Percentiles rank a stretch among this genome's conserved stretches.
phyloP scores from a whole-genome alignment of 1,140 invertebrate genomes.

The Macrocentrus cingulum region DNA sequence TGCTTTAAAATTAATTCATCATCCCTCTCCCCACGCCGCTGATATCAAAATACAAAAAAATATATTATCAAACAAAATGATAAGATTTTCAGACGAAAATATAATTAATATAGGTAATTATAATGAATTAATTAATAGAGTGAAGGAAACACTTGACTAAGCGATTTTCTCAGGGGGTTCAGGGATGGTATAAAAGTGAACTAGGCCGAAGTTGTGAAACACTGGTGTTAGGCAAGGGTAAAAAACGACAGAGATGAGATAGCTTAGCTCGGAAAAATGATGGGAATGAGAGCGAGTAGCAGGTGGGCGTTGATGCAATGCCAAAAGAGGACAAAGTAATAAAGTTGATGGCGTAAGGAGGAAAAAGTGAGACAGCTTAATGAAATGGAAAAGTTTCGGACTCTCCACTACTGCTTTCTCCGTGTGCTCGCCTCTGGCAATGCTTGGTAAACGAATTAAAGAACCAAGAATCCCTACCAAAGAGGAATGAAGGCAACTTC shows the following conservation, averaged over 20 bases:
- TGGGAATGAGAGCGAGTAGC: not conserved
- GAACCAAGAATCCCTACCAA: slow-evolving; percentile 39
- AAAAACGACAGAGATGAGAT: slow-evolving; percentile 9
- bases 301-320: slow-evolving; percentile 22
- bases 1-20: too few relatives aligned
- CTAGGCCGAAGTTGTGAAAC: not conserved
- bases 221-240: slow-evolving; percentile 13
- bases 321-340: slow-evolving; percentile 46
- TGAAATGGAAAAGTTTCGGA: slow-evolving; percentile 53
- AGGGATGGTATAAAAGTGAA: slow-evolving; percentile 1
- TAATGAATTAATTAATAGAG: too few relatives aligned
- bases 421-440: slow-evolving; percentile 28
- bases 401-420: slow-evolving; percentile 21
- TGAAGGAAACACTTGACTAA: too few relatives aligned
- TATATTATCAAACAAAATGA: too few relatives aligned
- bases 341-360: slow-evolving; percentile 43
- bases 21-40: too few relatives aligned
- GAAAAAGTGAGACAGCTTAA: slow-evolving; percentile 39
- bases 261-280: not conserved
- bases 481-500: slow-evolving; percentile 34
- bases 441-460: slow-evolving; percentile 50
- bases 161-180: slow-evolving; percentile 11
- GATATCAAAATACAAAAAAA: too few relatives aligned
- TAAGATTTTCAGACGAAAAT: too few relatives aligned
- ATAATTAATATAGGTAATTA: too few relatives aligned